Percentiles rank a stretch among this genome's conserved stretches.
phyloP scores from a whole-genome alignment of 2,797 vertebrate species.

The Poecilia picta region DNA sequence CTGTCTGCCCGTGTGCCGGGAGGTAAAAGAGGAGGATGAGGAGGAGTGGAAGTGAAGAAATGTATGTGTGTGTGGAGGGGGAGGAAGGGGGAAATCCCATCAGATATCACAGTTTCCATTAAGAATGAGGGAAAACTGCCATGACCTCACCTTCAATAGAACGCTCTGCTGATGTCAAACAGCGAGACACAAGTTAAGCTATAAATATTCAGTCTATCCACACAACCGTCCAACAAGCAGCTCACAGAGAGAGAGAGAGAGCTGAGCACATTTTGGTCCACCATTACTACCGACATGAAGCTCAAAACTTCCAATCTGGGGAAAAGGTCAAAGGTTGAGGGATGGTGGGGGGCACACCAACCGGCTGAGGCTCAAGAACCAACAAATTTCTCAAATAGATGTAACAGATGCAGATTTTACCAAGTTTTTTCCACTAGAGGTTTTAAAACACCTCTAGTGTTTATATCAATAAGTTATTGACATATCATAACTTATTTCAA shows the following conservation, averaged over 20 bases:
- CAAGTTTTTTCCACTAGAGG: no score
- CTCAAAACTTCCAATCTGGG: slow-evolving; percentile 29
- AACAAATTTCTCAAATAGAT: no score
- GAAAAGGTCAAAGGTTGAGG: slow-evolving; percentile 9
- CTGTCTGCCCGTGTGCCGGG: slow-evolving; percentile 34
- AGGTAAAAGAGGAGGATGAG: slow-evolving; percentile 6
- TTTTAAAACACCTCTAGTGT: no score
- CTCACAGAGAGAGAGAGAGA: slow-evolving; percentile 1
- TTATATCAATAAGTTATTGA: no score
- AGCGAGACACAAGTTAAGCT: not conserved
- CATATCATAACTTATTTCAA: no score
- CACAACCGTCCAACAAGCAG: not conserved
- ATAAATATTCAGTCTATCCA: not conserved
- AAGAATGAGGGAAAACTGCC: slow-evolving; percentile 21
- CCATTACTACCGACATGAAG: slow-evolving; percentile 13
- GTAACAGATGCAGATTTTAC: no score
- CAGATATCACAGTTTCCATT: slow-evolving; percentile 77
- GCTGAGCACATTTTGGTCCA: slow-evolving; percentile 24
- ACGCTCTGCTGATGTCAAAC: slow-evolving; percentile 5
- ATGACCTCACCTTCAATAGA: slow-evolving; percentile 15
- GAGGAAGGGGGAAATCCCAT: slow-evolving; percentile 47
- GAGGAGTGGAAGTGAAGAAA: slow-evolving; percentile 14
- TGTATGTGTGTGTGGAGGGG: not conserved
- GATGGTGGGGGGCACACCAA: no score
- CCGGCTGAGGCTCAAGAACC: no score